These are phyloP conservation scores for Lissocephala sabroskyi DNA, from an alignment of 2,888 invertebrate genomes.

Conservation along the genomic window DNA sequence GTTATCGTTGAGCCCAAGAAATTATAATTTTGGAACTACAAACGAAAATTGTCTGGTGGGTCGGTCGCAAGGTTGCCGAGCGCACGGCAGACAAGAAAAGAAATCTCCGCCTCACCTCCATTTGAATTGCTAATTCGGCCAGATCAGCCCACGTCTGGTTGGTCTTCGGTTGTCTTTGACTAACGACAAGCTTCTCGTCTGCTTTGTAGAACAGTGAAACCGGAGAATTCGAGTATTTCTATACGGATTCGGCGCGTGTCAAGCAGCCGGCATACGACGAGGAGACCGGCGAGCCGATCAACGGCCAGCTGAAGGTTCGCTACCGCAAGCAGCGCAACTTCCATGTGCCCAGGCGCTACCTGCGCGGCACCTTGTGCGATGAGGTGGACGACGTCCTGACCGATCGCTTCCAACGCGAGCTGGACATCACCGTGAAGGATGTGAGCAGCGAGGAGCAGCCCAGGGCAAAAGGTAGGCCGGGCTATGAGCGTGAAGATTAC, in stretches of 20 bases:
- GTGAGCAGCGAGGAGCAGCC: constrained; percentile 5
- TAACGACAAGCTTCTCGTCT: no score
- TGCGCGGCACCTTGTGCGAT: constrained; percentile 58
- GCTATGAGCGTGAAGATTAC: constrained; percentile 62
- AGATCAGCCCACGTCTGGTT: no score
- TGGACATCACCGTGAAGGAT: constrained; percentile 31
- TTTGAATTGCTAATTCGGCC: no score
- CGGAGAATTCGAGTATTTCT: constrained; percentile 65
- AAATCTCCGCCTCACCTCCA: no score
- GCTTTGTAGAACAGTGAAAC: constrained; percentile 69
- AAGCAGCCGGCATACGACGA: constrained; percentile 60
- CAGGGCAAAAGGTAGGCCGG: constrained; percentile 23
- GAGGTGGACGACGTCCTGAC: constrained; percentile 53
- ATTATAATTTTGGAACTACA: no score
- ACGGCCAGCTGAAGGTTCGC: constrained; percentile 60
- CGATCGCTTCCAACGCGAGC: constrained; percentile 33
- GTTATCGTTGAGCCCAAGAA: no score
- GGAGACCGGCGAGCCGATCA: constrained; percentile 70
- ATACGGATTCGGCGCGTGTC: constrained; percentile 43
- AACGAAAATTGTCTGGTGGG: no score
- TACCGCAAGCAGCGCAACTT: constrained; percentile 68
- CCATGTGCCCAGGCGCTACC: constrained; percentile 66
- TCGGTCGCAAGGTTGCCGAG: no score
- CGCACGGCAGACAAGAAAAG: no score
- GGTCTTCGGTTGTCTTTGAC: constrained; percentile 10